Conservation (phyloP, 2,888 invertebrate species). For the Acleris sparsana region DNA sequence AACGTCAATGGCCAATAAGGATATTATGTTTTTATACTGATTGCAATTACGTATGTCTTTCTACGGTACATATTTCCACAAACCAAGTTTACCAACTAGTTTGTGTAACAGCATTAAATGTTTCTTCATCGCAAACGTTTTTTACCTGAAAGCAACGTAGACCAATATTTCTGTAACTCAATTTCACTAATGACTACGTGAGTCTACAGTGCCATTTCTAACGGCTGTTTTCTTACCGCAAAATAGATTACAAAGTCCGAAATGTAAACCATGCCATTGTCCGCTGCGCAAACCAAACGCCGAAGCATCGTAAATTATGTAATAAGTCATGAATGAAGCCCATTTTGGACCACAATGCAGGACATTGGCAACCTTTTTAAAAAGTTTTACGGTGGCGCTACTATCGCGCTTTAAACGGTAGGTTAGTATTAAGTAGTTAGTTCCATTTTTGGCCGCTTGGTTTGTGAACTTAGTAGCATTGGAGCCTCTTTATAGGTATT, state of each 20-base stretch:
- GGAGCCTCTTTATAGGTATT: constrained; percentile 5
- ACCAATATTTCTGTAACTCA: neutral
- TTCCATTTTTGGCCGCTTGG: constrained; percentile 2
- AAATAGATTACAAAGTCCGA: constrained; percentile 12
- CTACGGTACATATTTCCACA: no score
- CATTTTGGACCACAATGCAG: constrained; percentile 21
- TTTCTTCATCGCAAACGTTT: no score
- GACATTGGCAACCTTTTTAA: neutral
- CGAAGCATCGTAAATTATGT: constrained; percentile 13
- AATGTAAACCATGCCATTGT: constrained; percentile 20
- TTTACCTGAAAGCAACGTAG: neutral
- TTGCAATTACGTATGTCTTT: no score
- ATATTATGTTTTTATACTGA: no score
- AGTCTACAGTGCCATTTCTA: neutral
- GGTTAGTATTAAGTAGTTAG: neutral
- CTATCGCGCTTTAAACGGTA: neutral
- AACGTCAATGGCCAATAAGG: no score
- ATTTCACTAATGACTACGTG: neutral
- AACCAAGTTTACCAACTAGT: no score
- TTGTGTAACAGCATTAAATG: no score
- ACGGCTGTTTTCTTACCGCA: neutral
- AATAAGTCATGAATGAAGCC: constrained; percentile 21
- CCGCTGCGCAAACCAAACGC: constrained; percentile 12
- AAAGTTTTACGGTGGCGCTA: neutral
- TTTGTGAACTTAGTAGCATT: neutral